Base-by-base conservation (phyloP, 2,888 invertebrate species). In the Melieria picta region DNA sequence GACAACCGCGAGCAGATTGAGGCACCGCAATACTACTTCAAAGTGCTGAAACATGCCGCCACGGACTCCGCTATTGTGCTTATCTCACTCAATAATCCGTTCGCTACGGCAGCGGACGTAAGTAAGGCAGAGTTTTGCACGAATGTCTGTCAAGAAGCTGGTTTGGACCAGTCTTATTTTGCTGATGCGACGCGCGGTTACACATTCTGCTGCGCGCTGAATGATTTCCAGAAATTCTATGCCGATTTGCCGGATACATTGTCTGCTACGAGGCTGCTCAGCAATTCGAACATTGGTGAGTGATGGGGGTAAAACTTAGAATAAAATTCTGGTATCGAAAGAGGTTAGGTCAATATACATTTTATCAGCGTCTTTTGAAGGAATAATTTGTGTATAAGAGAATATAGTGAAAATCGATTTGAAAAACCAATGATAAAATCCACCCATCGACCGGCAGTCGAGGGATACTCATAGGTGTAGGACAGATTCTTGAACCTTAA, bases 61-160 rank as follows among this genome's bases (percentile, higher is more conserved):
- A 80, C 80, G 3, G 79, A 85, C 60, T 77, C 83, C 60, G 89
- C 85, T 9, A 87, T 89, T 13, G 89, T 86, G 11, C 83, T 90
- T 68, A 83, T 90, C 1, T 83, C 86, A n/a, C 76, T 88, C 11
- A 90, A 90, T 79, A 88, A 89, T 84, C 89, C 89, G 2, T 80
- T 74, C 66, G 76, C 74, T 1, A 10, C 43, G 1, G 65, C 66
- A 61, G 68, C 67, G 6, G 67, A 75, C 6, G 69, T 77, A 5
- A 30, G 30, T 30, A 30, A 77, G 6, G 65, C 71, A 42, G 77
- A 80, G 65, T 71, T 81, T 65, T 82, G 82, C 72, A 73, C 69
- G 10, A 79, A 81, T 72, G 76, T 80, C 7, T 82, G 81, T 57
- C 73, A 67, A 5, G 4, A 62, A 43, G 75, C 78, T 6, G 72